phyloP scores from a whole-genome alignment of 2,888 invertebrate species.

The Acanthacorydalis orientalis region DNA sequence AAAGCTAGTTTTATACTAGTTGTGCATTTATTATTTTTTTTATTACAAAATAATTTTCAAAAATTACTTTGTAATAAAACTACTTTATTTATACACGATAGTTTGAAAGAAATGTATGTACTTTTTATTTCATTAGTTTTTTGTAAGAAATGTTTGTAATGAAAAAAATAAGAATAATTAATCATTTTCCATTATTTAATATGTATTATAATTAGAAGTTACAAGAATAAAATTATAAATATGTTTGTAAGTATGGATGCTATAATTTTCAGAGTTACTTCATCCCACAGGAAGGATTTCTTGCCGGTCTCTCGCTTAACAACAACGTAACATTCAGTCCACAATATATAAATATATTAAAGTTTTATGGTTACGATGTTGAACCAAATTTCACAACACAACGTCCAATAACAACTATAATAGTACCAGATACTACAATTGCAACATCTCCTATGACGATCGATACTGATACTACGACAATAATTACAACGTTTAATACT shows the following conservation, averaged over 20 bases:
- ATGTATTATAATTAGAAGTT: too few relatives aligned
- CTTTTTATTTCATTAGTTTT: too few relatives aligned
- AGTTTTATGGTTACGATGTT: slow-evolving; percentile 69
- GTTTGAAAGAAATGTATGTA: too few relatives aligned
- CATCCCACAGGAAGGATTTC: slow-evolving; percentile 64
- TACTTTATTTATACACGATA: too few relatives aligned
- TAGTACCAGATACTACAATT: slow-evolving; percentile 7
- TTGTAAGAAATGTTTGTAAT: too few relatives aligned
- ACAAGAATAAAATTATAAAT: too few relatives aligned
- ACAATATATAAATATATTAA: slow-evolving; percentile 54
- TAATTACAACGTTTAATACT: slow-evolving; percentile 2
- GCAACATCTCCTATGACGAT: slow-evolving; percentile 12
- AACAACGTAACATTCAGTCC: slow-evolving; percentile 57
- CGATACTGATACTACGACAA: slow-evolving; percentile 8
- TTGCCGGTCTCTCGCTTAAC: slow-evolving; percentile 64
- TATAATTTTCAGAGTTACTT: slow-evolving; percentile 52
- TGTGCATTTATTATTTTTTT: too few relatives aligned
- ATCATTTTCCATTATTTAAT: too few relatives aligned
- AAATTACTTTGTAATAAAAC: too few relatives aligned
- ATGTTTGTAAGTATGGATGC: background rate
- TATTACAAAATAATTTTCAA: too few relatives aligned
- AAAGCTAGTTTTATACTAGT: too few relatives aligned
- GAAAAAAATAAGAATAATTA: too few relatives aligned
- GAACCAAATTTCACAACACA: slow-evolving; percentile 27
- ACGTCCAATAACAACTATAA: slow-evolving; percentile 19